phyloP scores from a whole-genome alignment of 2,113 vertebrate species.

The Gallinago undulata region DNA sequence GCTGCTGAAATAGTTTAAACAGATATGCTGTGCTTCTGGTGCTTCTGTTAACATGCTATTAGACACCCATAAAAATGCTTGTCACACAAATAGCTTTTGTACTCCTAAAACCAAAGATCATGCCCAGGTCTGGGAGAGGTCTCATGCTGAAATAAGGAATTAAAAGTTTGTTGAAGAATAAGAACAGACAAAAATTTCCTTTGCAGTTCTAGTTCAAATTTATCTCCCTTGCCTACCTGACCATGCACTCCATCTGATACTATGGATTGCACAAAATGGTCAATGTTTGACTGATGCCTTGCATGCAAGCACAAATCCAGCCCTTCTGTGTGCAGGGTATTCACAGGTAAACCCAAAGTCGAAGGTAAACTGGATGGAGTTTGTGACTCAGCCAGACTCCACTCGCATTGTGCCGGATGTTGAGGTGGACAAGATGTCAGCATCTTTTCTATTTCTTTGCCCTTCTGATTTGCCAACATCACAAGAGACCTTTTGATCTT shows the following conservation, averaged over 20 bases:
- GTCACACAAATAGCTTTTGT: background rate
- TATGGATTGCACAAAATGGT: background rate
- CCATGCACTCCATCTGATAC: background rate
- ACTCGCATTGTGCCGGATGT: background rate
- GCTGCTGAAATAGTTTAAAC: slow-evolving; percentile 15
- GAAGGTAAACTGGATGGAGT: background rate
- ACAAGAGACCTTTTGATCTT: background rate
- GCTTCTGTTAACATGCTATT: background rate
- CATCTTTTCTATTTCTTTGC: background rate
- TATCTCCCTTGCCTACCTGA: background rate
- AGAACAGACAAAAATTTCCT: background rate
- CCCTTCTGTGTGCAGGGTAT: background rate
- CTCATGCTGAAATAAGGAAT: background rate
- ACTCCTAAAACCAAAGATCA: background rate
- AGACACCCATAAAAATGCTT: background rate
- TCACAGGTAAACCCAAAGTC: background rate
- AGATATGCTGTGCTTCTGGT: background rate
- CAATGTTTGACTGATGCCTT: background rate
- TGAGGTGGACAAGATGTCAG: background rate
- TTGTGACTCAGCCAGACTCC: background rate
- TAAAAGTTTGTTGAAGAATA: background rate
- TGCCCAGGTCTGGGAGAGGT: background rate
- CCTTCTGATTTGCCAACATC: background rate
- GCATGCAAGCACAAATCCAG: background rate
- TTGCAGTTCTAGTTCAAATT: background rate